Evolutionary conservation across 1,140 invertebrate species (phyloP).

Genomic region (Psilanteris sp.): DNA sequence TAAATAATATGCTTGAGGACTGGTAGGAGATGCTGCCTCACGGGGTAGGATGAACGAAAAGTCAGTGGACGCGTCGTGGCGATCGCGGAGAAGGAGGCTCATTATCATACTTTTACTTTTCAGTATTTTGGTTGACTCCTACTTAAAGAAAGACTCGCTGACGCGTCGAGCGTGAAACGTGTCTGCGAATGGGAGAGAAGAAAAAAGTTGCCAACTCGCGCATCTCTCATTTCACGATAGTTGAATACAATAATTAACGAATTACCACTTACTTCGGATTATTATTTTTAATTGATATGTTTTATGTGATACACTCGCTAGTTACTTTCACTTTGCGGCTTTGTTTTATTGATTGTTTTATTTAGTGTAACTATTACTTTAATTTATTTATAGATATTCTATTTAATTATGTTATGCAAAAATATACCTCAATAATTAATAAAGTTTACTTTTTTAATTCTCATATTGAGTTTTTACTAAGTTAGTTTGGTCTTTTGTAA

Average conservation of each 20-base stretch:
- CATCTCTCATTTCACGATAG: no score
- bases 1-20: slow-evolving; percentile 75
- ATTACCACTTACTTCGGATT: slow-evolving; percentile 3
- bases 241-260: slow-evolving; percentile 12
- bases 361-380: neutral
- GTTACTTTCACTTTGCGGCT: slow-evolving; percentile 11
- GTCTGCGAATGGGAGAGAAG: neutral
- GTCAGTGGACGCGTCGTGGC: slow-evolving; percentile 52
- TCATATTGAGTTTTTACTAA: no score
- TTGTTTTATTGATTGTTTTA: neutral
- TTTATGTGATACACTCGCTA: slow-evolving; percentile 11
- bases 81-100: slow-evolving; percentile 59
- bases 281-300: slow-evolving; percentile 38
- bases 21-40: slow-evolving; percentile 66
- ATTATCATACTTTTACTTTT: slow-evolving; percentile 71
- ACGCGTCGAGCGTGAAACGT: slow-evolving; percentile 10
- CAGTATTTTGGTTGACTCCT: slow-evolving; percentile 70
- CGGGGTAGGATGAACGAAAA: slow-evolving; percentile 61
- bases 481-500: no score
- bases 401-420: neutral
- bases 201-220: neutral
- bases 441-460: no score
- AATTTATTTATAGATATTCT: neutral
- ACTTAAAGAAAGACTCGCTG: slow-evolving; percentile 40
- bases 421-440: no score